Base-by-base conservation (phyloP, 2,797 vertebrate genomes). In the Bryconaethiops microstoma region DNA sequence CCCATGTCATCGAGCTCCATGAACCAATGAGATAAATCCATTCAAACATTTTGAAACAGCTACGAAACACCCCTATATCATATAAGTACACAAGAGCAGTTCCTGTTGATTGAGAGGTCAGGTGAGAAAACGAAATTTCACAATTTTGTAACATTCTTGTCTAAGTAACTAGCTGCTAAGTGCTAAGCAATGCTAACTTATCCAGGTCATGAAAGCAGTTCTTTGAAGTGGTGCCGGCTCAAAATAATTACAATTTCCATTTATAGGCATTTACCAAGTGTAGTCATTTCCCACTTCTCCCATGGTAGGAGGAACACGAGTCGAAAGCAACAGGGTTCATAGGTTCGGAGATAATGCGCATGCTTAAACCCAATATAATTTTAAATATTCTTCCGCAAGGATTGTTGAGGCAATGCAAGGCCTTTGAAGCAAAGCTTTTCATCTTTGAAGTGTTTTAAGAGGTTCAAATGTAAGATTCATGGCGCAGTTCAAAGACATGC, bases 361-460 rank as follows among this genome's bases (percentile, higher is more conserved):
- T 19, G 67, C 86, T 89, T 91, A 92, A 91, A 88, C 87, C 81
- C 84, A 88, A 90, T 86, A 81, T 86, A 88, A 74, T 88, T 89
- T 92, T 90, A 82, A 89, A 91, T 90, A 89, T 89, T 89, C 78
- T 87, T 92, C 86, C 57, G 79, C 83, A 9, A 88, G 90, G 87
- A 90, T 89, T 87, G 88, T 84, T 59, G 82, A 90, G 89, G 89
- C 90, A 90, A 90, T 82, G 86, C 80, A 23, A 88, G 87, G 81
- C 86, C 92, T 93, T 94, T 94, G 93, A 94, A 93, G 91, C 89
- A 80, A 75, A 84, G 87, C 88, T 86, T 85, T 82, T 82, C 88
- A 83, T 89, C 91, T 93, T 93, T 94, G 92, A 93, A 93, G 92
- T 87, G 83, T 92, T 92, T 90, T 93, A 89, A 87, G 85, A 77